Conservation (phyloP, 2,888 invertebrate genomes). For the Rhorus exstirpatorius region DNA sequence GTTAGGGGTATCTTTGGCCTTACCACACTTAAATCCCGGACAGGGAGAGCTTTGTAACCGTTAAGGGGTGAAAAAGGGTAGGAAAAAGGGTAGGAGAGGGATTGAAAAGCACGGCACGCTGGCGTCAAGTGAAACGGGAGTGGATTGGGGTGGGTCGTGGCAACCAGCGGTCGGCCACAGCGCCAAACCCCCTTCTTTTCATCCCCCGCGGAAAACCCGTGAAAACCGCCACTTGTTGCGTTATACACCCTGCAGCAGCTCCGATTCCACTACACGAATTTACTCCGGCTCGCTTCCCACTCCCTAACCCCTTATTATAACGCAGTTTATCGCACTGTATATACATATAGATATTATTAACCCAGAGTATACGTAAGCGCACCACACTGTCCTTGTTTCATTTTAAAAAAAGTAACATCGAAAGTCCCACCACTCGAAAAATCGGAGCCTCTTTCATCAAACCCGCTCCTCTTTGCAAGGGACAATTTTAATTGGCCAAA, state of each 20-base stretch:
- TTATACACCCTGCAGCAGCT: conserved; percentile 75
- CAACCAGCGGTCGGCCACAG: conserved; percentile 63
- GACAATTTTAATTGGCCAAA: no score
- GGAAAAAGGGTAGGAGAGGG: conserved; percentile 20
- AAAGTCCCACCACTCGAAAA: conserved; percentile 65
- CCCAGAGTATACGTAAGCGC: conserved; percentile 7
- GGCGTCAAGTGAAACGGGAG: conserved; percentile 53
- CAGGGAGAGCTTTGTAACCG: conserved; percentile 62
- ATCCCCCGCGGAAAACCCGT: conserved; percentile 84
- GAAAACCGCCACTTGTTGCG: conserved; percentile 86
- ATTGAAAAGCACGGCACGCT: conserved; percentile 51
- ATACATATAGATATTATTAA: conserved; percentile 54
- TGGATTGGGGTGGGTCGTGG: conserved; percentile 65
- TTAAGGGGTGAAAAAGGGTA: conserved; percentile 60
- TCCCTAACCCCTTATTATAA: not conserved
- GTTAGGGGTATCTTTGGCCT: conserved; percentile 51
- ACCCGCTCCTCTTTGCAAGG: no score
- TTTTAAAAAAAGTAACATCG: conserved; percentile 64
- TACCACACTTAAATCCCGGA: conserved; percentile 65
- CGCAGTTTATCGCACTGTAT: not conserved
- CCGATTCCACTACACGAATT: conserved; percentile 69
- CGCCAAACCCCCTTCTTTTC: conserved; percentile 60
- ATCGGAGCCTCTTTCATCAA: not conserved
- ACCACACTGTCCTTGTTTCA: conserved; percentile 47
- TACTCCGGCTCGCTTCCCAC: conserved; percentile 59